phyloP scores from a whole-genome alignment of 1,140 invertebrate species.

The Sinella curviseta region DNA sequence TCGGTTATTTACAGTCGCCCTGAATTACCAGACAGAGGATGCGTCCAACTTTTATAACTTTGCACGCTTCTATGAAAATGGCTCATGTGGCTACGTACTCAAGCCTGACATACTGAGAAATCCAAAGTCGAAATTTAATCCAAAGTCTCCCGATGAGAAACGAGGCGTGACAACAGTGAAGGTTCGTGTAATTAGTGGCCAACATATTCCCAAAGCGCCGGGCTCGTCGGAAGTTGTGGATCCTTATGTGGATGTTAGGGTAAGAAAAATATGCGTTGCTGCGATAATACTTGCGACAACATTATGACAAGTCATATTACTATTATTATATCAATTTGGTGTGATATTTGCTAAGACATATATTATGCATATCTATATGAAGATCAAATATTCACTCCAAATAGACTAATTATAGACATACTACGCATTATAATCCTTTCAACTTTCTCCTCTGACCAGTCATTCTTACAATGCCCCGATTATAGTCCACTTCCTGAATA shows the following conservation, averaged over 20 bases:
- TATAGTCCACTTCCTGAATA: too few species aligned
- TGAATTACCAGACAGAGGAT: constrained; percentile 64
- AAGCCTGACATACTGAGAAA: constrained; percentile 58
- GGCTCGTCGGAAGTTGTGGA: constrained; percentile 59
- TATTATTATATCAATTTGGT: too few species aligned
- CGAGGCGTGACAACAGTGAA: constrained; percentile 46
- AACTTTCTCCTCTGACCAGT: too few species aligned
- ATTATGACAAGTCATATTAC: too few species aligned
- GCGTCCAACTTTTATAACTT: constrained; percentile 62
- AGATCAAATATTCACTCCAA: too few species aligned
- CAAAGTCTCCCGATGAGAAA: constrained; percentile 33
- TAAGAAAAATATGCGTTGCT: constrained; percentile 32
- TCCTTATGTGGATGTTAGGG: constrained; percentile 55
- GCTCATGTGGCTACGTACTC: constrained; percentile 67
- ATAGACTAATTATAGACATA: too few species aligned
- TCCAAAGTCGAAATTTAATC: constrained; percentile 40
- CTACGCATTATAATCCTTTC: too few species aligned
- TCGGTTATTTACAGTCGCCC: constrained; percentile 54
- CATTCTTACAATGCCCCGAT: too few species aligned
- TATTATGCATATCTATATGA: too few species aligned
- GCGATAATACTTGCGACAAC: constrained; percentile 11
- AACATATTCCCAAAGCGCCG: constrained; percentile 63
- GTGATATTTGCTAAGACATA: too few species aligned
- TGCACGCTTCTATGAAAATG: constrained; percentile 65
- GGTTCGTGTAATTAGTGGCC: constrained; percentile 63